phyloP scores from a whole-genome alignment of 2,113 vertebrate species.

The Felis chaus region DNA sequence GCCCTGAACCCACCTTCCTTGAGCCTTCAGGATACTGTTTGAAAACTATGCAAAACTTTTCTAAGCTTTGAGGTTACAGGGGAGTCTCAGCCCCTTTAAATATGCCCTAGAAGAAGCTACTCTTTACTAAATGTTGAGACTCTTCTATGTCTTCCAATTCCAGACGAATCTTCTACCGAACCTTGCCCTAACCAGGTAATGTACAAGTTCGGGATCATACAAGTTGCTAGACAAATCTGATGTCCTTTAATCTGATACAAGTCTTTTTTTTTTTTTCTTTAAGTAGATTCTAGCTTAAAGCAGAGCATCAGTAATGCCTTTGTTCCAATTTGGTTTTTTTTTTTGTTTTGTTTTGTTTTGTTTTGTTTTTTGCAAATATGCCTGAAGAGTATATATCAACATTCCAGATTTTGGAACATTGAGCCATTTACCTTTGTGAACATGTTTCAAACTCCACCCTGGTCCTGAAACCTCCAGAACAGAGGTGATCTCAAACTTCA shows the following conservation, averaged over 20 bases:
- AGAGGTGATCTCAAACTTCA: background rate
- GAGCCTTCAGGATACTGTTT: background rate
- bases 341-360: background rate
- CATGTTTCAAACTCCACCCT: background rate
- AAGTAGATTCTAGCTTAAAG: slow-evolving; percentile 22
- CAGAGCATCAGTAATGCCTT: background rate
- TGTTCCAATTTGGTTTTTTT: background rate
- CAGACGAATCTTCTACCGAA: background rate
- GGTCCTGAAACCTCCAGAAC: background rate
- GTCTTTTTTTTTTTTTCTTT: background rate
- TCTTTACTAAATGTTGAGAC: background rate
- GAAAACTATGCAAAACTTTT: background rate
- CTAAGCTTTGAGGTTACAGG: background rate
- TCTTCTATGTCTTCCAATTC: background rate
- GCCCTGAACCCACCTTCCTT: background rate
- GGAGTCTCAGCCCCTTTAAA: background rate
- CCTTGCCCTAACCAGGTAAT: background rate
- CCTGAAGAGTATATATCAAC: slow-evolving; percentile 15
- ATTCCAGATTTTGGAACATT: background rate
- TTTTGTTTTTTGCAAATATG: slow-evolving; percentile 36
- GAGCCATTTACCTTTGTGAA: background rate
- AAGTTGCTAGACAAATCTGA: background rate
- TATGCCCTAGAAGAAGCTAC: background rate
- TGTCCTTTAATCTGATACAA: background rate
- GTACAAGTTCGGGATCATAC: background rate